Percentiles rank a stretch among this genome's conserved stretches.
Conservation (phyloP, 2,113 vertebrate genomes). For the Trichomycterus rosablanca region DNA sequence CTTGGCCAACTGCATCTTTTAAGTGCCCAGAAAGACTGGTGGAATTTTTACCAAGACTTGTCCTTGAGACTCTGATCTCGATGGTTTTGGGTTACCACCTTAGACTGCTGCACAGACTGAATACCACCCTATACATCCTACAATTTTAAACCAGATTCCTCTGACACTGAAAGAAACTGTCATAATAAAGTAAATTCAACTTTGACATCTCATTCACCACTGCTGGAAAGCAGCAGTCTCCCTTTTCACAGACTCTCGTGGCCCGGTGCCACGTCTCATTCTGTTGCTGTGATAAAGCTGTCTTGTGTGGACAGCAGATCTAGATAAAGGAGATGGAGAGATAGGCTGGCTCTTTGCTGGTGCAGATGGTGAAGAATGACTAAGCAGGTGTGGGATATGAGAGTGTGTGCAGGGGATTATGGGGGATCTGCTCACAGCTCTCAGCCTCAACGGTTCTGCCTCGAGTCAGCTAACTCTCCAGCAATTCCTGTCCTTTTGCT, state of each 20-base stretch:
- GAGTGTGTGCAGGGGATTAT: slow-evolving; percentile 27
- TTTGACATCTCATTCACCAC: slow-evolving; percentile 13
- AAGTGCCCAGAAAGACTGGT: no score
- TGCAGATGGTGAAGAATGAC: slow-evolving; percentile 22
- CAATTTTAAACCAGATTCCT: not conserved
- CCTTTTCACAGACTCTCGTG: slow-evolving; percentile 8
- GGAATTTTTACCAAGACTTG: no score
- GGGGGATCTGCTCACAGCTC: slow-evolving; percentile 2
- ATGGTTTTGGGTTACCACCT: no score
- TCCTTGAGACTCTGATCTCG: no score
- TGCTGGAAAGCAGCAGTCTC: not conserved
- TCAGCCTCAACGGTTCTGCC: slow-evolving; percentile 1
- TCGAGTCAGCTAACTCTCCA: slow-evolving; percentile 1
- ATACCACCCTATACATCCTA: not conserved
- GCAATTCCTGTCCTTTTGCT: not conserved
- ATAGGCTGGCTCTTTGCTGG: slow-evolving; percentile 11
- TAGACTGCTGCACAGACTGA: not conserved
- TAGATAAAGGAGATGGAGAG: slow-evolving; percentile 17
- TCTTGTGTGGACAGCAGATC: not conserved
- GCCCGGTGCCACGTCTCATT: not conserved
- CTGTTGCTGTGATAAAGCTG: slow-evolving; percentile 8
- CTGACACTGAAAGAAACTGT: no score
- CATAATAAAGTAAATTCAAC: no score
- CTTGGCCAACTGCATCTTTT: no score
- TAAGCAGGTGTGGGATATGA: slow-evolving; percentile 25